These are phyloP conservation scores for Trypoxylus dichotomus DNA, from an alignment of 1,140 invertebrate genomes.

Conservation along the genomic window DNA sequence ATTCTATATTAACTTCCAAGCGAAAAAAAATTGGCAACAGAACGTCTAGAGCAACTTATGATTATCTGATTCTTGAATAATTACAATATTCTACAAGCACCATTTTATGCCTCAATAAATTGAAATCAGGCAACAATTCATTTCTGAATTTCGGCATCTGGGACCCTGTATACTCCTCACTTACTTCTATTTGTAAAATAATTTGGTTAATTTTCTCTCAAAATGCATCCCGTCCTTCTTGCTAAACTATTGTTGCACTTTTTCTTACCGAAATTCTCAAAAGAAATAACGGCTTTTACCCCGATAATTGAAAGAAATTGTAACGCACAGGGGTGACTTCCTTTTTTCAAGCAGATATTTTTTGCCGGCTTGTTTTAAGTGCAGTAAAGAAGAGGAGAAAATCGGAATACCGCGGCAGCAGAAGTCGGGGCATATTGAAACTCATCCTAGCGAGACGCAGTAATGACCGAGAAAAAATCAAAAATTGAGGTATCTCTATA, in stretches of 20 bases:
- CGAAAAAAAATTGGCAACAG: too few relatives aligned
- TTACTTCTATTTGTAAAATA: neutral
- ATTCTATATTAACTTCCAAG: too few relatives aligned
- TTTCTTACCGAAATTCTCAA: neutral
- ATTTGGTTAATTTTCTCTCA: slow-evolving; percentile 1
- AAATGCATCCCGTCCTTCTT: neutral
- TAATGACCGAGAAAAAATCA: slow-evolving; percentile 31
- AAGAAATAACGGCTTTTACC: neutral
- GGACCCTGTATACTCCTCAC: too few relatives aligned
- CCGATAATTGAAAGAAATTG: neutral
- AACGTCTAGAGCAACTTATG: too few relatives aligned
- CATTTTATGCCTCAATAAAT: too few relatives aligned
- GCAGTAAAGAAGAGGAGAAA: slow-evolving; percentile 6
- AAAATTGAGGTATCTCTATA: slow-evolving; percentile 37
- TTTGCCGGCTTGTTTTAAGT: slow-evolving; percentile 24
- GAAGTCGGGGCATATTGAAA: slow-evolving; percentile 27
- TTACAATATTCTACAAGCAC: too few relatives aligned
- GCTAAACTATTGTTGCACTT: neutral
- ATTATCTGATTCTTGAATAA: too few relatives aligned
- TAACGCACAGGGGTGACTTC: slow-evolving; percentile 3
- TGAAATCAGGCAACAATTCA: too few relatives aligned
- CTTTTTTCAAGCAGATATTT: slow-evolving; percentile 4
- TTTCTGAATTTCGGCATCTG: too few relatives aligned
- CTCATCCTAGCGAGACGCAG: slow-evolving; percentile 32
- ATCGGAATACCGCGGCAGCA: neutral